Conservation (phyloP, 2,888 invertebrate species). For the Seira ritae region DNA sequence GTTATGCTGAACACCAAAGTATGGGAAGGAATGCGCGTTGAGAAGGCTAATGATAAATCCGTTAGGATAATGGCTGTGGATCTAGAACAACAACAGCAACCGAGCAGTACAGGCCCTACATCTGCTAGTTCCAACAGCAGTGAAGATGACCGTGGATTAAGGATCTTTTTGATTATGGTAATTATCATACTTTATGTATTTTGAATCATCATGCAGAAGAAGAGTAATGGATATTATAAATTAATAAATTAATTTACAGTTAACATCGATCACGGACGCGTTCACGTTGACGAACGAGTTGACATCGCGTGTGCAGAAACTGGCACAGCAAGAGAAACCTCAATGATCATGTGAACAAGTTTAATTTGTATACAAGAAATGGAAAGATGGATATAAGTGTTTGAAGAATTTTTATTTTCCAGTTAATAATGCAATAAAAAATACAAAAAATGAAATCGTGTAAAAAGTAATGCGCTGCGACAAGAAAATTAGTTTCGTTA, state of each 20-base stretch:
- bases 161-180: constrained; percentile 91
- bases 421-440: too few species aligned
- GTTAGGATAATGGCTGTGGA: constrained; percentile 83
- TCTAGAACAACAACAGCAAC: constrained; percentile 30
- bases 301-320: constrained; percentile 21
- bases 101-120: neutral
- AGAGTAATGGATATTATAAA: neutral
- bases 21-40: constrained; percentile 95
- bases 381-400: too few species aligned
- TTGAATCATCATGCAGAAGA: neutral
- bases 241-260: constrained; percentile 21
- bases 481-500: too few species aligned
- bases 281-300: constrained; percentile 25
- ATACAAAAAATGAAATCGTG: too few species aligned
- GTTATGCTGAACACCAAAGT: constrained; percentile 94
- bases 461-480: too few species aligned
- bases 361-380: too few species aligned
- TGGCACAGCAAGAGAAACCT: neutral
- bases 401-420: too few species aligned
- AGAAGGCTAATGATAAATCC: constrained; percentile 90
- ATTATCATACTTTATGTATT: constrained; percentile 72
- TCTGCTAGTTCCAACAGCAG: constrained; percentile 87
- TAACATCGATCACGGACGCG: constrained; percentile 41
- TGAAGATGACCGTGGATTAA: constrained; percentile 77
- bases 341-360: too few species aligned